Evolutionary conservation across 1,140 invertebrate species (phyloP), one percentile per base, ranked within the genome.

Genomic region (Solenopsis invicta): DNA sequence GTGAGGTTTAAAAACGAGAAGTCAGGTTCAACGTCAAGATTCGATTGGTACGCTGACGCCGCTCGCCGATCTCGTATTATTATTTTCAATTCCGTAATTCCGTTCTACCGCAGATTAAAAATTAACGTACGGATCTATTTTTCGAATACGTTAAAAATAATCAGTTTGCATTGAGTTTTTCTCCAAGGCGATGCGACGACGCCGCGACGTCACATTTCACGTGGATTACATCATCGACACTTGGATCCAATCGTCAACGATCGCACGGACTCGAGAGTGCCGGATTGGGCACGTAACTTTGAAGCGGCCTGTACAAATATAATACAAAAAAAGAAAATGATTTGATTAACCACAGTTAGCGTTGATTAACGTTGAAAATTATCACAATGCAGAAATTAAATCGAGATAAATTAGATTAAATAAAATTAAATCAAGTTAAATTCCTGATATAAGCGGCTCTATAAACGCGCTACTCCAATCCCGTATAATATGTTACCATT

Each of bases 331-430:
- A 75, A 37, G 69, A 75, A 84, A 81, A 82, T 41, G 41, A 41
- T 86, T 86, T 61, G 66, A 81, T 80, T 86, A 86, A 86, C 52
- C 24, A 84, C 54, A 75, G 80, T 84, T 84, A 84, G 80, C 80
- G 71, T 75, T 75, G 80, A 75, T 84, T 54, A 75, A 61, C 24
- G 48, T 75, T 84, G 80, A 61, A 75, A 74, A 61, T 74, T 75
- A 75, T 75, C 69, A 62, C 69, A 84, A 75, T 61, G 69, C 56
- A 24, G 80, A 84, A 84, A 84, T 84, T 48, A 75, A 84, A 84
- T 75, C 69, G 54, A 61, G 54, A 84, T 84, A 75, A 84, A 84
- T 84, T 81, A 71, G 34, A 81, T 81, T 45, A 81, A 81, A 54
- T 81, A 71, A 54, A 80, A 81, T 81, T 69, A 45, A 81, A 81